Evolutionary conservation across 2,797 vertebrate genomes (phyloP).

Genomic region (Oreonectes daqikongensis): DNA sequence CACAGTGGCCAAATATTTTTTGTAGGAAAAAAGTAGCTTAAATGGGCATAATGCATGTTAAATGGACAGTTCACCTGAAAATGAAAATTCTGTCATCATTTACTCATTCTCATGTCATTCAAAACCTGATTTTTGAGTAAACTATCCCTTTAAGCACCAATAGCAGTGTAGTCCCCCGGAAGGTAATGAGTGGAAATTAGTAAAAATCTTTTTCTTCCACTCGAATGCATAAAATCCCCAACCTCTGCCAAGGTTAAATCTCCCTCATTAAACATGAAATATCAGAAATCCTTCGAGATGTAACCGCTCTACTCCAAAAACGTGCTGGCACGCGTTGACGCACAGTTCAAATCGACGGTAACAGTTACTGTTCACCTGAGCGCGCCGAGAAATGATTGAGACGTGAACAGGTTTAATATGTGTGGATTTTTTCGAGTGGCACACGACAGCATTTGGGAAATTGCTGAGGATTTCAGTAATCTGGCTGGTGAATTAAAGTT

Average conservation of each 20-base stretch:
- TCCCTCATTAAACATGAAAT: conserved; percentile 26
- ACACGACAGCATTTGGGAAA: conserved; percentile 49
- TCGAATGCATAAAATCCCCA: conserved; percentile 15
- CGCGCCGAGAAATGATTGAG: conserved; percentile 43
- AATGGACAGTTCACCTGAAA: too few relatives aligned
- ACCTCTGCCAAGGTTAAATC: conserved; percentile 15
- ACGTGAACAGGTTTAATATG: conserved; percentile 56
- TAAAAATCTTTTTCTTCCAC: conserved; percentile 12
- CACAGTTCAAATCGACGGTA: conserved; percentile 34
- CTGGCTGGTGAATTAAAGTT: conserved; percentile 53
- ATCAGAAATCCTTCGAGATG: conserved; percentile 11
- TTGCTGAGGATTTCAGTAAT: conserved; percentile 58
- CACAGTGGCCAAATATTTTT: too few relatives aligned
- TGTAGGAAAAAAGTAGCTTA: too few relatives aligned
- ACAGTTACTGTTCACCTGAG: conserved; percentile 42
- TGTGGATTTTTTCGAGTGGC: conserved; percentile 56
- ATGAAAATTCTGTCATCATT: too few relatives aligned
- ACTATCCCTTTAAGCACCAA: not conserved
- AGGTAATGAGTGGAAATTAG: not conserved
- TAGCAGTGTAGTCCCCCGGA: not conserved
- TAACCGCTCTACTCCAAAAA: conserved; percentile 15
- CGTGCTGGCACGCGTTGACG: conserved; percentile 1
- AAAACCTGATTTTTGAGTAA: too few relatives aligned
- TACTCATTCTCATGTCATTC: too few relatives aligned
- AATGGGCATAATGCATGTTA: too few relatives aligned